Evolutionary conservation across 2,113 vertebrate species (phyloP).

Genomic region (Psilopogon haemacephalus): DNA sequence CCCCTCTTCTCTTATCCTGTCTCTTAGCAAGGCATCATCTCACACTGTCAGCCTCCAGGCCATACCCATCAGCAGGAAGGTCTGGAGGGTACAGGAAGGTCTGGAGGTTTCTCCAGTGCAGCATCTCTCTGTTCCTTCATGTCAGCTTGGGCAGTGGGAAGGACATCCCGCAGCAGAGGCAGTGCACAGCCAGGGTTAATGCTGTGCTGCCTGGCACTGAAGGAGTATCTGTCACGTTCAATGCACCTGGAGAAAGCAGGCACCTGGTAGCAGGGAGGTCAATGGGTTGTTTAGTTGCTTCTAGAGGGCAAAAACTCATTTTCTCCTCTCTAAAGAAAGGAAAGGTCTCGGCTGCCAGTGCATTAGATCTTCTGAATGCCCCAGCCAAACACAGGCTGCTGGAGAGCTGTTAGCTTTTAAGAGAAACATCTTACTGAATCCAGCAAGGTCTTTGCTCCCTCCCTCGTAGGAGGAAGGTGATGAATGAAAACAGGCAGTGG

Average conservation of each 20-base stretch:
- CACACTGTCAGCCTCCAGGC: no score
- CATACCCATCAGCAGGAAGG: no score
- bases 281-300: constrained; percentile 45
- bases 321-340: neutral
- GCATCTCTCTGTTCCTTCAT: neutral
- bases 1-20: no score
- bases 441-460: neutral
- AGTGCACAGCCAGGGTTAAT: neutral
- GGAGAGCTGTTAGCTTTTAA: neutral
- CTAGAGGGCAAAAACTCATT: constrained; percentile 28
- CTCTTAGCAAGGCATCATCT: no score
- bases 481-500: neutral
- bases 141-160: neutral
- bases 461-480: neutral
- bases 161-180: neutral
- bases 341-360: neutral
- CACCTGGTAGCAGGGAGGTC: neutral
- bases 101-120: neutral
- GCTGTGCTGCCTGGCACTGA: neutral
- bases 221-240: neutral
- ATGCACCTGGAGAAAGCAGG: neutral
- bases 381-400: neutral
- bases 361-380: neutral
- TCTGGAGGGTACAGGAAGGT: no score
- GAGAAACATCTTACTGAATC: constrained; percentile 7